Conservation (phyloP, 2,888 invertebrate genomes). For the Entomobrya proxima region DNA sequence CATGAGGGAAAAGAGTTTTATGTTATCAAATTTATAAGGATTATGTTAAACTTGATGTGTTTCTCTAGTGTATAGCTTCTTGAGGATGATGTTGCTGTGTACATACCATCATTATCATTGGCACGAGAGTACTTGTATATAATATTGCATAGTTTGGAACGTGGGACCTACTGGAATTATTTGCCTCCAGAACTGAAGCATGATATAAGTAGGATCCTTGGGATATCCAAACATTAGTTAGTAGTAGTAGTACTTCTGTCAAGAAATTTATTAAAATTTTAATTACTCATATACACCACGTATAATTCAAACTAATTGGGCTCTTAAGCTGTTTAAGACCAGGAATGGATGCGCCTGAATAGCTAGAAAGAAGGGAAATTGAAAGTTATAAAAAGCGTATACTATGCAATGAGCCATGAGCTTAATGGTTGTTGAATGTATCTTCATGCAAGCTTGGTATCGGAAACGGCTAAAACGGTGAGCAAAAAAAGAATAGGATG, state of each 20-base stretch:
- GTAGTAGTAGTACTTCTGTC: constrained; percentile 56
- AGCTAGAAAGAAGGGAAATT: constrained; percentile 47
- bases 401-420: not conserved
- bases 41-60: constrained; percentile 59
- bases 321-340: constrained; percentile 58
- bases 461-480: not conserved
- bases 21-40: constrained; percentile 69
- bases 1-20: not conserved
- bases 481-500: constrained; percentile 4
- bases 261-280: constrained; percentile 72
- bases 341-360: constrained; percentile 52
- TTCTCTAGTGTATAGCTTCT: not conserved
- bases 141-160: too few relatives aligned
- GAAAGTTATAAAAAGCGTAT: constrained; percentile 51
- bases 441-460: too few relatives aligned
- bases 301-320: constrained; percentile 71
- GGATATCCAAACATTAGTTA: constrained; percentile 29
- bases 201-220: not conserved
- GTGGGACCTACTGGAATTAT: too few relatives aligned
- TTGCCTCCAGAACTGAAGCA: too few relatives aligned
- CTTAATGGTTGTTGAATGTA: too few relatives aligned
- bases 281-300: constrained; percentile 68
- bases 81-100: not conserved
- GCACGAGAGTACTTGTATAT: not conserved
- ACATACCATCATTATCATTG: not conserved